These are phyloP conservation scores for Crax fasciolata DNA, from an alignment of 2,797 vertebrate genomes.

Conservation along the genomic window DNA sequence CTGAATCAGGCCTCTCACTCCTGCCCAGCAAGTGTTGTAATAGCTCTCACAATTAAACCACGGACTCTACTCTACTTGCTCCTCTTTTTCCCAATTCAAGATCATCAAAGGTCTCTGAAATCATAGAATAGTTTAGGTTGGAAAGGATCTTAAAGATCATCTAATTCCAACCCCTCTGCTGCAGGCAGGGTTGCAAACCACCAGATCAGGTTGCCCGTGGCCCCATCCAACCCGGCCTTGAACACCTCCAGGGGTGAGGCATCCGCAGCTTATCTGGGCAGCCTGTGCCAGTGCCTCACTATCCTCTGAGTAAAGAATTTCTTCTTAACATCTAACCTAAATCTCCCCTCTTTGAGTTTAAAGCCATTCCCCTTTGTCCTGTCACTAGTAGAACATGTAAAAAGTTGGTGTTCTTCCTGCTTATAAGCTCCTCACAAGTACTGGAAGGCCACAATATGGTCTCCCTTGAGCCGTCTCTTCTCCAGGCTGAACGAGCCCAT, in stretches of 20 bases:
- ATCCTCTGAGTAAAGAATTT: no score
- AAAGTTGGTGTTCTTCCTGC: neutral
- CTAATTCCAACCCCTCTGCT: neutral
- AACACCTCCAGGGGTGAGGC: neutral
- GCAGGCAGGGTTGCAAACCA: neutral
- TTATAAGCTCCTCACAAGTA: neutral
- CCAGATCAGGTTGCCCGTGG: neutral
- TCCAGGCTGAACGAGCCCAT: neutral
- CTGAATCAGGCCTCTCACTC: slow-evolving; percentile 19
- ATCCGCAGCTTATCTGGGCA: neutral
- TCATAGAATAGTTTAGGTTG: neutral
- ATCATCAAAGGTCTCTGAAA: neutral
- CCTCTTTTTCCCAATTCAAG: neutral
- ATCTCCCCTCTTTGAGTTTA: no score
- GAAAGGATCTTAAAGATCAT: neutral
- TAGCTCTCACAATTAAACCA: neutral
- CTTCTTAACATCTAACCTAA: no score
- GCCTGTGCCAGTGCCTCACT: neutral
- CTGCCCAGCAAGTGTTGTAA: neutral
- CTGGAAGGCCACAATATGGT: neutral
- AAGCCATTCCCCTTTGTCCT: no score
- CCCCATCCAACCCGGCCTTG: neutral
- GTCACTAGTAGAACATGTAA: no score
- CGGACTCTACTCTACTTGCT: neutral
- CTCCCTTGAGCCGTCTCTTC: neutral